A percentile compares a stretch with the other conserved stretches of the same genome.
phyloP scores from a whole-genome alignment of 2,888 invertebrate genomes.

The Yponomeuta malinellus region DNA sequence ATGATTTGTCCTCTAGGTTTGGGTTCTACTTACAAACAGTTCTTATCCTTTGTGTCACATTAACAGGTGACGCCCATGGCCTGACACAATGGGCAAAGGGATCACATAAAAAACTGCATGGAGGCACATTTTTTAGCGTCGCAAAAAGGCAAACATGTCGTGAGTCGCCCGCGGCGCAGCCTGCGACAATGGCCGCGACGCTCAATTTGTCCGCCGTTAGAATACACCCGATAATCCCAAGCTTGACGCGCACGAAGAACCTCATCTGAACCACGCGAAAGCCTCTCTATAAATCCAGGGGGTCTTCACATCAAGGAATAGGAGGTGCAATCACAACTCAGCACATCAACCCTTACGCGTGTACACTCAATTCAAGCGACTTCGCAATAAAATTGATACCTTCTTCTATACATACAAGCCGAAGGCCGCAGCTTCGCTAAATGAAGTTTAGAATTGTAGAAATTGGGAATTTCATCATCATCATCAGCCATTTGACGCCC shows the following conservation, averaged over 20 bases:
- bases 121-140: neutral
- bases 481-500: no score
- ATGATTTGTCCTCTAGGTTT: no score
- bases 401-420: no score
- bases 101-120: constrained; percentile 9
- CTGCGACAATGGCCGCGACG: constrained; percentile 44
- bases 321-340: no score
- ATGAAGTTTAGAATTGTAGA: no score
- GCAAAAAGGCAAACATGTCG: constrained; percentile 58
- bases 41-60: neutral
- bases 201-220: constrained; percentile 66
- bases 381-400: no score
- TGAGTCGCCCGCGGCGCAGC: constrained; percentile 52
- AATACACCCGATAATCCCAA: constrained; percentile 40
- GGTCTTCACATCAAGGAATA: neutral
- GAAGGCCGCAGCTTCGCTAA: no score
- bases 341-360: no score
- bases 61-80: neutral
- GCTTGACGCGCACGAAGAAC: neutral
- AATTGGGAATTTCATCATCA: no score
- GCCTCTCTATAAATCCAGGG: neutral
- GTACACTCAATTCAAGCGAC: no score
- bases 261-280: neutral
- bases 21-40: neutral
- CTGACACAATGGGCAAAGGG: neutral